Conservation (phyloP, 2,888 invertebrate species). For the Cryptocephalus primarius region DNA sequence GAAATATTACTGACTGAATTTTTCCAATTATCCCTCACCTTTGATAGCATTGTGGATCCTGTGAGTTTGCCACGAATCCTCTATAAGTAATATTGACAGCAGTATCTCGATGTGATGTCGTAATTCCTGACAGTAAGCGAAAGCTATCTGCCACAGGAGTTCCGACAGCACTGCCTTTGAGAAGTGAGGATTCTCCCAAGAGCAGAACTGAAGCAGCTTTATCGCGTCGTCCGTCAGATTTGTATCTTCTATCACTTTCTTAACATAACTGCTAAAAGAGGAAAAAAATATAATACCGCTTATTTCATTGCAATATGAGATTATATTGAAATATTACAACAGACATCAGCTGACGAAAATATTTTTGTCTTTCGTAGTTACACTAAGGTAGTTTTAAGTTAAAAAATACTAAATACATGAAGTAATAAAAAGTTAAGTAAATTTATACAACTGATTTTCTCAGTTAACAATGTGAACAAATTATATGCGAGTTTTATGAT, state of each 20-base stretch:
- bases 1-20: too few relatives aligned
- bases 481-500: too few relatives aligned
- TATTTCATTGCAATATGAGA: not conserved
- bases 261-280: slow-evolving; percentile 59
- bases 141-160: slow-evolving; percentile 80
- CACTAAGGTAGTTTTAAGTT: too few relatives aligned
- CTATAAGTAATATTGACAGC: slow-evolving; percentile 74
- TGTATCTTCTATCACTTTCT: slow-evolving; percentile 90
- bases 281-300: not conserved
- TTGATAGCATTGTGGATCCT: slow-evolving; percentile 89
- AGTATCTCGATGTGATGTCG: slow-evolving; percentile 86
- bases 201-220: slow-evolving; percentile 82
- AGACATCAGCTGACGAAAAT: too few relatives aligned
- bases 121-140: slow-evolving; percentile 89
- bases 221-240: slow-evolving; percentile 86
- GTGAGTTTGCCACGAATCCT: slow-evolving; percentile 94
- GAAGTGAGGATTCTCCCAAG: slow-evolving; percentile 95
- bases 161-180: slow-evolving; percentile 83
- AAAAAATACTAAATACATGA: too few relatives aligned
- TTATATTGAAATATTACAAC: too few relatives aligned
- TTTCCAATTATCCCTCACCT: slow-evolving; percentile 31
- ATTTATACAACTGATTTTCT: too few relatives aligned
- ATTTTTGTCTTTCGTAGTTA: too few relatives aligned
- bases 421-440: too few relatives aligned
- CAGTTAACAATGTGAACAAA: too few relatives aligned